phyloP scores from a whole-genome alignment of 2,888 invertebrate species.

The Monoplex corrugatus region DNA sequence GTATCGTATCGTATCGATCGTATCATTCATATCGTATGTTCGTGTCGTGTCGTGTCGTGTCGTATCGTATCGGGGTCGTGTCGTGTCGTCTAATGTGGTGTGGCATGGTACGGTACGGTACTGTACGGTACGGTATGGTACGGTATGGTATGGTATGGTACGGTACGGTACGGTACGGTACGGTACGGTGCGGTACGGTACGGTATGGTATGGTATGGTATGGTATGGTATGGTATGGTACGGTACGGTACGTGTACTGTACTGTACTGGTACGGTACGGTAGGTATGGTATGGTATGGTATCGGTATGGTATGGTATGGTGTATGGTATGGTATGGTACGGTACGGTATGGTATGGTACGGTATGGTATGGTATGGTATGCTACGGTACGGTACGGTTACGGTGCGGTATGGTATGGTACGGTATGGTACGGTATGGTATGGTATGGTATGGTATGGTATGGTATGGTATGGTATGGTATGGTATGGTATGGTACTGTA shows the following conservation, averaged over 20 bases:
- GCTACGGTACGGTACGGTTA: not conserved
- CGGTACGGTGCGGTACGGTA: not conserved
- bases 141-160: not conserved
- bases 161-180: not conserved
- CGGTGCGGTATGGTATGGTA: not conserved
- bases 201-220: not conserved
- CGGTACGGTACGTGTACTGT: too few species aligned
- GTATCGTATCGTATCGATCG: too few species aligned
- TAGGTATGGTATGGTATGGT: too few species aligned
- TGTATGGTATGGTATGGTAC: too few species aligned
- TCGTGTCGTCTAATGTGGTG: not conserved
- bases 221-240: too few species aligned
- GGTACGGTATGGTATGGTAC: too few species aligned
- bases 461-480: not conserved
- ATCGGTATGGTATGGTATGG: too few species aligned
- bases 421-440: not conserved
- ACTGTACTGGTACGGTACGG: too few species aligned
- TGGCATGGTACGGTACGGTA: not conserved
- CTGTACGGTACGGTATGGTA: not conserved
- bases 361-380: too few species aligned
- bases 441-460: not conserved
- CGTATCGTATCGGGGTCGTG: not conserved
- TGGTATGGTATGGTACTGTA: not conserved
- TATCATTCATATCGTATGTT: too few species aligned
- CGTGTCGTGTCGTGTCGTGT: too few species aligned